phyloP scores from a whole-genome alignment of 2,113 vertebrate genomes.

The Prionailurus bengalensis region DNA sequence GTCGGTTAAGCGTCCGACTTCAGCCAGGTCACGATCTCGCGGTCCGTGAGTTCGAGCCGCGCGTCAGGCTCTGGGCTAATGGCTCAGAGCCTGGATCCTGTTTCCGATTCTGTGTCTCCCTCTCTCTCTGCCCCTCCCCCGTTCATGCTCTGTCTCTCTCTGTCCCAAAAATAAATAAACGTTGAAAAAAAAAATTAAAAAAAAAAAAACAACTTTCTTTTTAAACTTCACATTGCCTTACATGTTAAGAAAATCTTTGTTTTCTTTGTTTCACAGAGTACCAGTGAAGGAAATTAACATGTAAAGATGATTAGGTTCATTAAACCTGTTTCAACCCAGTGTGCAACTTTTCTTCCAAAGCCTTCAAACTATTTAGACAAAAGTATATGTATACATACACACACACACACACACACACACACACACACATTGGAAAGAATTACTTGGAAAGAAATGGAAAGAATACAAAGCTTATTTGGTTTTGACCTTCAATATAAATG shows the following conservation, averaged over 20 bases:
- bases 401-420: background rate
- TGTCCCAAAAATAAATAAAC: too few relatives aligned
- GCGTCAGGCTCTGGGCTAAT: too few relatives aligned
- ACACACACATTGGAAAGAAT: background rate
- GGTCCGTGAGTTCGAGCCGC: too few relatives aligned
- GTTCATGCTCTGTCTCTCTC: too few relatives aligned
- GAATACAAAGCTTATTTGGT: background rate
- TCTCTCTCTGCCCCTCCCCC: too few relatives aligned
- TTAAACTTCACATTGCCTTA: conserved; percentile 21
- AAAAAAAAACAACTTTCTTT: background rate
- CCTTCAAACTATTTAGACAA: conserved; percentile 11
- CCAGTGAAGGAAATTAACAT: background rate
- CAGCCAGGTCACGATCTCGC: too few relatives aligned
- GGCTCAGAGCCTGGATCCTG: too few relatives aligned
- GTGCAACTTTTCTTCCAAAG: background rate
- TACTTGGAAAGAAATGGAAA: background rate
- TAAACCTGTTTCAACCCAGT: background rate
- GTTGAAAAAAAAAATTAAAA: too few relatives aligned
- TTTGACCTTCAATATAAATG: background rate
- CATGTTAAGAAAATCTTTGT: background rate
- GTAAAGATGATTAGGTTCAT: background rate
- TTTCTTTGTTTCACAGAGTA: background rate
- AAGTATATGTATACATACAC: background rate
- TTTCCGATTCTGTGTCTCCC: too few relatives aligned
- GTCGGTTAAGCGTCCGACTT: too few relatives aligned